Percentiles rank a stretch among this genome's conserved stretches.
Evolutionary conservation across 2,113 vertebrate species (phyloP).

Genomic region (Columba livia): DNA sequence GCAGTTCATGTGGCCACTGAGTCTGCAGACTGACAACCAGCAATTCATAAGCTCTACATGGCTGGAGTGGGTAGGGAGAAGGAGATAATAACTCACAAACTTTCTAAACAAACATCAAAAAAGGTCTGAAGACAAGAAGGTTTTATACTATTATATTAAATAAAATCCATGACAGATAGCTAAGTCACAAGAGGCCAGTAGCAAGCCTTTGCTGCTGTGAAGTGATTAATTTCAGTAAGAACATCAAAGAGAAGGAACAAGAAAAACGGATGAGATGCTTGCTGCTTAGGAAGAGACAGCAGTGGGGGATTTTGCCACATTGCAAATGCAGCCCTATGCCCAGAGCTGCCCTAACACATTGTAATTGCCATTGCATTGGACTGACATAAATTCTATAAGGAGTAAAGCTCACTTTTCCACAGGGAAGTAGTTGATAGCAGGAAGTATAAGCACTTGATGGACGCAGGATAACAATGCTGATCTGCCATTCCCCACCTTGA

Average conservation of each 20-base stretch:
- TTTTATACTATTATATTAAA: not conserved
- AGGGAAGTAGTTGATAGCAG: not conserved
- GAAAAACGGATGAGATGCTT: not conserved
- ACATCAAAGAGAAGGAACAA: not conserved
- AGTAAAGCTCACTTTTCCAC: not conserved
- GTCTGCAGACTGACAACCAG: rapidly evolving
- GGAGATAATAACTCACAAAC: not conserved
- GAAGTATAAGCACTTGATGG: not conserved
- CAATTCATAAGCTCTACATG: rapidly evolving
- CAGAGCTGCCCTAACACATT: not conserved
- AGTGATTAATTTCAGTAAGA: slow-evolving; percentile 33
- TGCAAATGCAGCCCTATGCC: not conserved
- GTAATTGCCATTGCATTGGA: not conserved
- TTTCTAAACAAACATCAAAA: not conserved
- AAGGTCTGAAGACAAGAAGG: not conserved
- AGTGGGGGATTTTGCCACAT: not conserved
- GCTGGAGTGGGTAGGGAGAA: rapidly evolving
- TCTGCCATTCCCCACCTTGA: not conserved
- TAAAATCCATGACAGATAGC: not conserved
- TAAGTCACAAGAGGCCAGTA: not conserved
- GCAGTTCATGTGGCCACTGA: not conserved
- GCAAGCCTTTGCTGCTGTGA: not conserved
- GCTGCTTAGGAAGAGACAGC: not conserved
- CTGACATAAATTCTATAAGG: not conserved
- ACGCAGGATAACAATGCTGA: not conserved